Percentiles rank a stretch among this genome's conserved stretches.
Evolutionary conservation across 2,113 vertebrate genomes (phyloP).

Genomic region (Capricornis sumatraensis): DNA sequence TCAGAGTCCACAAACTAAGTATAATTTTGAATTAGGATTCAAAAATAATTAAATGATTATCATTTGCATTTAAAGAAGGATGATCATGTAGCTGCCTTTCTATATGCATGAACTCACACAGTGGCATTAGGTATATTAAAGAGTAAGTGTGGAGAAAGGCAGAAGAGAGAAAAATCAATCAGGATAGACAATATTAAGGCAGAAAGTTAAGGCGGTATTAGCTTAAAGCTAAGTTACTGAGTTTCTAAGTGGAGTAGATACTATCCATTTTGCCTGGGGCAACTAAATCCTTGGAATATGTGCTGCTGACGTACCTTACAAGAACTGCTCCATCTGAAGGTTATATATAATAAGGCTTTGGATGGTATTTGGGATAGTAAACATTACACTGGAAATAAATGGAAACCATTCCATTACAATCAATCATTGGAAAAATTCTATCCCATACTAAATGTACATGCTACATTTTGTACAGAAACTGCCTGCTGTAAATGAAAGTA

Average conservation of each 20-base stretch:
- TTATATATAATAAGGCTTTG: neutral
- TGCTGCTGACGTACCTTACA: neutral
- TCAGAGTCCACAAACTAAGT: slow-evolving; percentile 18
- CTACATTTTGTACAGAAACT: neutral
- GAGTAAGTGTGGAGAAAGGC: neutral
- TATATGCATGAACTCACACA: neutral
- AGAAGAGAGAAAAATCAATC: neutral
- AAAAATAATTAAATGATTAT: slow-evolving; percentile 27
- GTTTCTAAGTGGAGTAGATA: neutral
- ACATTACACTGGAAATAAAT: neutral
- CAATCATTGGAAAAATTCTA: neutral
- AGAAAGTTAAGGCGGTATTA: neutral
- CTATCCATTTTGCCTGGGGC: neutral
- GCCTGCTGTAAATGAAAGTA: neutral
- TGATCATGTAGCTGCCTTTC: neutral
- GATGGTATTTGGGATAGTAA: neutral
- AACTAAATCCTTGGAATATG: slow-evolving; percentile 6
- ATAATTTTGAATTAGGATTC: neutral
- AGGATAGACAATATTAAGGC: neutral
- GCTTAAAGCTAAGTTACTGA: neutral
- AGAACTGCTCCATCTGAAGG: neutral
- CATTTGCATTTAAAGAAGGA: slow-evolving; percentile 7
- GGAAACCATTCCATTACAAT: neutral
- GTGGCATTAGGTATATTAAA: neutral
- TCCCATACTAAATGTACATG: neutral